Base-by-base conservation (phyloP, 2,113 vertebrate species). In the Aegithalos caudatus region DNA sequence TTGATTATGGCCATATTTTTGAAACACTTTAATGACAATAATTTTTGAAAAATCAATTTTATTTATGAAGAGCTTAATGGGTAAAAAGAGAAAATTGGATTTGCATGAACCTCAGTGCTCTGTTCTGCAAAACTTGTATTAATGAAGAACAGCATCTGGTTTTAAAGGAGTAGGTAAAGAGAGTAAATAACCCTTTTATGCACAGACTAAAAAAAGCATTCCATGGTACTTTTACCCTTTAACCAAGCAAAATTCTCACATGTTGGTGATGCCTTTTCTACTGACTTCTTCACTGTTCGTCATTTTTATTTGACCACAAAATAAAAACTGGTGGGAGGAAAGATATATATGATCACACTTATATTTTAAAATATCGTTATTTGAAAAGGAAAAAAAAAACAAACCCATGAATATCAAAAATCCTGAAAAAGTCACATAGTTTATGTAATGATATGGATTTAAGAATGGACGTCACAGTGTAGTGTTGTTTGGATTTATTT, bases 281-380 rank as follows among this genome's bases (percentile, higher is more conserved):
- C 6, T 56, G 15, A 66, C 3, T 2, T 80, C 11, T 79, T n/a
- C 9, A 2, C 48, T 37, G 70, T 54, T 17, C 6, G 33, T 33
- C 0, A 24, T n/a, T 81, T 90, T 48, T 58, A 37, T 61, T 24
- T 40, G 7, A 35, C 4, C 18, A 64, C 12, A 79, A 67, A 58
- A 16, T 54, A 62, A 38, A 69, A 25, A 12, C 0, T 0, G 2
- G 3, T 8, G 7, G 3, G 13, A 14, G 1, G 3, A 11, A 67
- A 56, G 6, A 60, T 1, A 37, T 8, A 14, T 12, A 42, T 35
- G 38, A 50, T 50, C 18, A 56, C 8, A 4, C 28, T 10, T 35
- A 31, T 15, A 8, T 6, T 80, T 94, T 50, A 31, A 67, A 76
- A 54, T 19, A 38, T 38, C 3, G 64, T 57, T 58, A 18, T 20